Percentiles rank a stretch among this genome's conserved stretches.
Evolutionary conservation across 2,888 invertebrate species (phyloP).

Genomic region (Chloroclystis v-ata): DNA sequence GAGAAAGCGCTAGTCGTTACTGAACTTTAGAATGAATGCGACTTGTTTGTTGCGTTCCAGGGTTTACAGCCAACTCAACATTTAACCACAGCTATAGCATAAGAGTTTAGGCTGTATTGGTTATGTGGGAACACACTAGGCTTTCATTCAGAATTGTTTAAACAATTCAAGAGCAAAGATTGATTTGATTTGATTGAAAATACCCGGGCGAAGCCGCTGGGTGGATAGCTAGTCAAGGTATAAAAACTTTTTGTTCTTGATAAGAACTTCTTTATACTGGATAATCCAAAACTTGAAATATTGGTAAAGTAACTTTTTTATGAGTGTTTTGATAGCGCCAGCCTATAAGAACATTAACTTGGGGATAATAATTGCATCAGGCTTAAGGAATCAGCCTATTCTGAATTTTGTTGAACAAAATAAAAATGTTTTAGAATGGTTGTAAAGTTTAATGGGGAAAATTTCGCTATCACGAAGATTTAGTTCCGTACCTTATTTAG

Average conservation of each 20-base stretch:
- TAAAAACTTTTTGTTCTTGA: neutral
- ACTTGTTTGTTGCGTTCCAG: slow-evolving; percentile 33
- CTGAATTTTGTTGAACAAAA: slow-evolving; percentile 15
- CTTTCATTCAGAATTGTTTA: no score
- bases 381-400: slow-evolving; percentile 16
- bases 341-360: slow-evolving; percentile 4
- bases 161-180: no score
- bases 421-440: slow-evolving; percentile 10
- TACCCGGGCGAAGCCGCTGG: no score
- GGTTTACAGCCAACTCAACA: no score
- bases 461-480: slow-evolving; percentile 1
- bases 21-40: slow-evolving; percentile 32
- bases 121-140: no score
- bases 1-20: slow-evolving; percentile 31
- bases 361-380: slow-evolving; percentile 21
- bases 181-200: no score
- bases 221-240: no score
- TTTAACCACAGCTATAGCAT: no score
- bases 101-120: no score
- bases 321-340: neutral
- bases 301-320: neutral
- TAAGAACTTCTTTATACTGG: no score
- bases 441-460: slow-evolving; percentile 8
- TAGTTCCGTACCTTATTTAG: neutral
- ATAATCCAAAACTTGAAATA: no score